Conservation (phyloP, 2,113 vertebrate genomes). For the Pholis gunnellus region DNA sequence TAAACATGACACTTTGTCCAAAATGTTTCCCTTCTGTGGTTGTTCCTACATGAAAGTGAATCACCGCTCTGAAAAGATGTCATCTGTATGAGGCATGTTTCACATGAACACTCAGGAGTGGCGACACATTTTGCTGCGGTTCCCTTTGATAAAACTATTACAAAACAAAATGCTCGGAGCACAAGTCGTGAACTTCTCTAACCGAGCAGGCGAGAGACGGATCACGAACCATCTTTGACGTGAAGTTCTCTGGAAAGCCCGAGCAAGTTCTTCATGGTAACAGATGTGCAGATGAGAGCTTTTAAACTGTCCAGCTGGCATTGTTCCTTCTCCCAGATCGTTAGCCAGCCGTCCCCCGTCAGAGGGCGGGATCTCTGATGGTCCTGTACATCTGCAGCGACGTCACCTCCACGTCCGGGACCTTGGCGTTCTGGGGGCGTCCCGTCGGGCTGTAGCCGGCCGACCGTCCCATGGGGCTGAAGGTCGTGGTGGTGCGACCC, state of each 20-base stretch:
- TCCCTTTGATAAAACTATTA: background rate
- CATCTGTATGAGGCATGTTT: background rate
- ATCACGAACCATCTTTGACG: background rate
- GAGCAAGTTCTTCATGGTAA: background rate
- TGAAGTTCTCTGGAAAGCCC: constrained; percentile 1
- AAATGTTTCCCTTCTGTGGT: constrained; percentile 1
- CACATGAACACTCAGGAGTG: background rate
- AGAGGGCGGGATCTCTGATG: constrained; percentile 49
- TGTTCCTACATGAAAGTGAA: background rate
- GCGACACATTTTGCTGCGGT: background rate
- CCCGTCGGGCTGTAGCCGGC: constrained; percentile 84
- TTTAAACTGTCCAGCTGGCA: background rate
- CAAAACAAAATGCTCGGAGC: constrained; percentile 11
- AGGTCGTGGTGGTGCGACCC: constrained; percentile 69
- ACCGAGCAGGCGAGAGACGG: background rate
- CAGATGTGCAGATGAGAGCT: background rate
- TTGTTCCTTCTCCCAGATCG: background rate
- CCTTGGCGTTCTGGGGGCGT: constrained; percentile 72
- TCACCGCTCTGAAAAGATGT: background rate
- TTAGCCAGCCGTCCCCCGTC: background rate
- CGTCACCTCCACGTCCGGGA: constrained; percentile 71
- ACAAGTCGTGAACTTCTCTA: background rate
- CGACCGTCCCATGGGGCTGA: constrained; percentile 81
- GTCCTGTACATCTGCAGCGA: constrained; percentile 84
- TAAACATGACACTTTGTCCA: constrained; percentile 64